Percentiles rank a stretch among this genome's conserved stretches.
Conservation (phyloP, 2,797 vertebrate genomes). For the Trematomus bernacchii region DNA sequence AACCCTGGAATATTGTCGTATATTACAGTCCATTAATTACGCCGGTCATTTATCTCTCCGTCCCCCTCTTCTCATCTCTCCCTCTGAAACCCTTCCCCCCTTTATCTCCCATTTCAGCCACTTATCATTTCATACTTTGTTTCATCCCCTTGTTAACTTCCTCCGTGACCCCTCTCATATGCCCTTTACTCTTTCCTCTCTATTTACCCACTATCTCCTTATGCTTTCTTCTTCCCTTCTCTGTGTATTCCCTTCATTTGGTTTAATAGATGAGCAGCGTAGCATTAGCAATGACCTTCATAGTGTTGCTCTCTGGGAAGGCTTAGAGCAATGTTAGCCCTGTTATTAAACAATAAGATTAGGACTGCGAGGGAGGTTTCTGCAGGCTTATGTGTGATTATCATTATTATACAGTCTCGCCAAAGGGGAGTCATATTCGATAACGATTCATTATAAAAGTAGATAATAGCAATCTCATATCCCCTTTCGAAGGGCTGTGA, state of each 20-base stretch:
- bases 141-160: conserved; percentile 48
- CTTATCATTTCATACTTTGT: conserved; percentile 42
- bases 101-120: conserved; percentile 33
- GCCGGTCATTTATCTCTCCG: conserved; percentile 48
- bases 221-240: conserved; percentile 14
- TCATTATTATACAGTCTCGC: conserved; percentile 61
- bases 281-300: conserved; percentile 79
- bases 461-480: conserved; percentile 35
- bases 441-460: conserved; percentile 33
- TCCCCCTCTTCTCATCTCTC: conserved; percentile 49
- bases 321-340: conserved; percentile 65
- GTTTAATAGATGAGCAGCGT: conserved; percentile 64
- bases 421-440: conserved; percentile 37
- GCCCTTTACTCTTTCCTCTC: conserved; percentile 14
- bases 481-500: background rate
- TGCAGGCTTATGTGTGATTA: conserved; percentile 69
- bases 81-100: conserved; percentile 58
- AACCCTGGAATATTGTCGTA: conserved; percentile 69
- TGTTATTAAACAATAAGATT: conserved; percentile 79
- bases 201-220: background rate
- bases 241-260: conserved; percentile 35
- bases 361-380: conserved; percentile 62
- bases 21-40: conserved; percentile 82
- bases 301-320: conserved; percentile 62
- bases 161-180: conserved; percentile 11